These are phyloP conservation scores for Apis dorsata DNA, from an alignment of 1,140 invertebrate species.

Conservation along the genomic window DNA sequence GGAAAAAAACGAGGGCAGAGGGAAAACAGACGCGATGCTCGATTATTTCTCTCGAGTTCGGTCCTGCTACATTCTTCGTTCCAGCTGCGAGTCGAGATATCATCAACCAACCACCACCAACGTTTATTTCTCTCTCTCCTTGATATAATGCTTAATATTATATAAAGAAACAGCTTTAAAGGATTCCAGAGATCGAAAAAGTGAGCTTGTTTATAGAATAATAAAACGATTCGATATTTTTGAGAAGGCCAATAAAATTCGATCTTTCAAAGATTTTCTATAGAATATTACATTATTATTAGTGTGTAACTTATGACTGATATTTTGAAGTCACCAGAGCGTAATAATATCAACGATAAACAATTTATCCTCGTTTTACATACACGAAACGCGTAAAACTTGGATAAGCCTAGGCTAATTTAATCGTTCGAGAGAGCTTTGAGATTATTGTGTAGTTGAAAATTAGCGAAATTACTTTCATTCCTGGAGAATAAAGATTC, in stretches of 20 bases:
- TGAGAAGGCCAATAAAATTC: too few species aligned
- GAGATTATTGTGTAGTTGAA: constrained; percentile 29
- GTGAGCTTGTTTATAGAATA: too few species aligned
- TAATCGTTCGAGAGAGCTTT: constrained; percentile 50
- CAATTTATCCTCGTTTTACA: constrained; percentile 44
- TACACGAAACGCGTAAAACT: constrained; percentile 26
- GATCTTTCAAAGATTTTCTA: too few species aligned
- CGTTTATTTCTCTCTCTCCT: constrained; percentile 55
- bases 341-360: constrained; percentile 52
- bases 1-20: neutral
- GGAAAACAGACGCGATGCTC: neutral
- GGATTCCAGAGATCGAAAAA: too few species aligned
- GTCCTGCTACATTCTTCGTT: neutral
- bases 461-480: neutral
- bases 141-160: constrained; percentile 1
- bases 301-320: constrained; percentile 36
- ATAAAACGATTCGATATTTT: too few species aligned
- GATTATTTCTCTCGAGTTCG: constrained; percentile 11
- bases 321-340: constrained; percentile 56
- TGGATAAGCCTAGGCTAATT: constrained; percentile 26
- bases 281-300: too few species aligned
- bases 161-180: too few species aligned
- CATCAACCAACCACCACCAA: constrained; percentile 37
- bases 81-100: constrained; percentile 52
- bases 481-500: too few species aligned